phyloP scores from a whole-genome alignment of 2,797 vertebrate genomes.

The Garrulus glandarius region DNA sequence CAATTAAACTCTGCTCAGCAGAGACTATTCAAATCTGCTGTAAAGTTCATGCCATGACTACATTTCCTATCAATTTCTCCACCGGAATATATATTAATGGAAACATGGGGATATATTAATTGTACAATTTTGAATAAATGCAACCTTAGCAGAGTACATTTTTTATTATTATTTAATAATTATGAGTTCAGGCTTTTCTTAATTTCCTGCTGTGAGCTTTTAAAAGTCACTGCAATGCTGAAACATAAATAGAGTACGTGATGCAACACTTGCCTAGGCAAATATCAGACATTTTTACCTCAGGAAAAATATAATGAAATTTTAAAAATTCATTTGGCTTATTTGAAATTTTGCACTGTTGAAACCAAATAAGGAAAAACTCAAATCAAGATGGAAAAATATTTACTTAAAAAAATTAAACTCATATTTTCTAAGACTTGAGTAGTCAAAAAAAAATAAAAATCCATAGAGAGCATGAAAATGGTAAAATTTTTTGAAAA shows the following conservation, averaged over 20 bases:
- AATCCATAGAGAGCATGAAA: background rate
- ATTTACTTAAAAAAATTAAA: background rate
- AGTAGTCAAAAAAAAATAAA: background rate
- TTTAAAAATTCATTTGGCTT: background rate
- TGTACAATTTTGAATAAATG: constrained; percentile 67
- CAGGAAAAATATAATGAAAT: constrained; percentile 10
- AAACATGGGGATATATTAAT: constrained; percentile 64
- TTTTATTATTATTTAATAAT: constrained; percentile 71
- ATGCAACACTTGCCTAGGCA: constrained; percentile 50
- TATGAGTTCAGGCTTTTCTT: constrained; percentile 63
- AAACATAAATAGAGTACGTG: constrained; percentile 66
- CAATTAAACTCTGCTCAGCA: constrained; percentile 48
- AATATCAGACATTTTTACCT: constrained; percentile 55
- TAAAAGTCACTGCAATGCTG: constrained; percentile 56
- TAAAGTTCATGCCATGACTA: constrained; percentile 64
- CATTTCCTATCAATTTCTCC: constrained; percentile 64
- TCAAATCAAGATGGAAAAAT: background rate
- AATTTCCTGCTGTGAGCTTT: constrained; percentile 68
- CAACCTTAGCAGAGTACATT: constrained; percentile 53
- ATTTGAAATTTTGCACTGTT: constrained; percentile 9
- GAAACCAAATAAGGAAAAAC: background rate
- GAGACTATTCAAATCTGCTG: constrained; percentile 41
- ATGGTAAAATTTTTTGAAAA: background rate
- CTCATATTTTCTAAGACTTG: background rate
- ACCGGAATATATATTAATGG: constrained; percentile 60